Evolutionary conservation across 2,113 vertebrate genomes (phyloP).

Genomic region (Stictonetta naevosa): DNA sequence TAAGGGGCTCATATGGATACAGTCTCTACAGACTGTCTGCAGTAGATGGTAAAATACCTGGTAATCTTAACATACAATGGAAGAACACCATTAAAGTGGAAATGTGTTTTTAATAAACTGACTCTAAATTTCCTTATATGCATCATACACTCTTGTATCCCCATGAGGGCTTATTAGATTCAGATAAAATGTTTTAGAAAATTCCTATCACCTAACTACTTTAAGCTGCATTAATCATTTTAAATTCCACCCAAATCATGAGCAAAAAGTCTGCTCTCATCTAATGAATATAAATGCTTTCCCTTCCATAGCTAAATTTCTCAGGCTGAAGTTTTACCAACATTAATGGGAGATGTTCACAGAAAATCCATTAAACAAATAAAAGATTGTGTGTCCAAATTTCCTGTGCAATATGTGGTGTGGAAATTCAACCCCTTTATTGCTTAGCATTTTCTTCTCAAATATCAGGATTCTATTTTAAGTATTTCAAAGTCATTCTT

Average conservation of each 20-base stretch:
- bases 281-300: conserved; percentile 71
- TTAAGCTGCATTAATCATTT: conserved; percentile 71
- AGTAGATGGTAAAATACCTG: conserved; percentile 4
- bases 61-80: conserved; percentile 27
- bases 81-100: conserved; percentile 38
- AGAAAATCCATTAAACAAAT: conserved; percentile 69
- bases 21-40: background rate
- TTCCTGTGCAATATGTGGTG: conserved; percentile 20
- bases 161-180: conserved; percentile 68
- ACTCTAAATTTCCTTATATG: conserved; percentile 46
- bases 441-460: conserved; percentile 66
- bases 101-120: conserved; percentile 69
- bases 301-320: conserved; percentile 53
- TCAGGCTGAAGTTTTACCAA: conserved; percentile 62
- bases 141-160: conserved; percentile 61
- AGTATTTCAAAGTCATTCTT: conserved; percentile 31
- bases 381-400: conserved; percentile 49
- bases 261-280: conserved; percentile 48
- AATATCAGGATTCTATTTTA: conserved; percentile 56
- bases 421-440: conserved; percentile 46
- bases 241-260: conserved; percentile 66
- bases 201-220: conserved; percentile 58
- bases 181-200: conserved; percentile 69
- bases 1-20: background rate
- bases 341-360: conserved; percentile 29